Percentiles rank a stretch among this genome's conserved stretches.
Evolutionary conservation across 2,797 vertebrate genomes (phyloP).

Genomic region (Pogonophryne albipinna): DNA sequence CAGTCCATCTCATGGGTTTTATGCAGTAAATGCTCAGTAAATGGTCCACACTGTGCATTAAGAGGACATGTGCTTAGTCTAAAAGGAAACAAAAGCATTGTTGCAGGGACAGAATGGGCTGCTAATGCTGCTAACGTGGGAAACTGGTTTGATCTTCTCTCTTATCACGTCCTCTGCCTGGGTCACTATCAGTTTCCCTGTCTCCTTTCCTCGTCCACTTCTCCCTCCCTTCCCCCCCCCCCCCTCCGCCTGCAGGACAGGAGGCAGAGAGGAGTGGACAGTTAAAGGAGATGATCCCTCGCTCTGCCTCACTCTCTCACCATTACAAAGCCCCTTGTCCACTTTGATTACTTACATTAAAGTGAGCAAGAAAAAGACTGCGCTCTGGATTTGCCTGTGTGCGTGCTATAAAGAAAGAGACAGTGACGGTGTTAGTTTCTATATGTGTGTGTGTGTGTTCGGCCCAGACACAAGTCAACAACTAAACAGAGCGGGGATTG

Average conservation of each 20-base stretch:
- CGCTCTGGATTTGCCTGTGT: conserved; percentile 54
- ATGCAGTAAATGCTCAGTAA: conserved; percentile 46
- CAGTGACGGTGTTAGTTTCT: conserved; percentile 31
- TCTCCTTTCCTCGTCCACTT: conserved; percentile 21
- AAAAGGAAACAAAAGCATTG: conserved; percentile 36
- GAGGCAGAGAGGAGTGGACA: conserved; percentile 74
- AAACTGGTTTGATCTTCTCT: conserved; percentile 42
- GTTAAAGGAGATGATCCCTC: conserved; percentile 76
- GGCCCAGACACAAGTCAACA: conserved; percentile 72
- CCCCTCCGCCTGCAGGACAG: conserved; percentile 63
- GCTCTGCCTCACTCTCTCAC: conserved; percentile 26
- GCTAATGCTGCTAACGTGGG: conserved; percentile 38
- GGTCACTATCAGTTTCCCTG: conserved; percentile 51
- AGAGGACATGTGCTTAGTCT: conserved; percentile 30
- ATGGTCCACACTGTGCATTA: conserved; percentile 35
- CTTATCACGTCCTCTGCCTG: conserved; percentile 35
- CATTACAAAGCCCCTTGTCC: conserved; percentile 81
- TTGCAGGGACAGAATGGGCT: conserved; percentile 9
- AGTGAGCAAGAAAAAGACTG: conserved; percentile 79
- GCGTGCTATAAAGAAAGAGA: conserved; percentile 39
- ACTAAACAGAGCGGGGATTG: conserved; percentile 75
- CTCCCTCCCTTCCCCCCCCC: conserved; percentile 34
- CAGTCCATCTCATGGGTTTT: conserved; percentile 49
- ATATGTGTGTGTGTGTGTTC: conserved; percentile 17
- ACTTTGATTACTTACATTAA: conserved; percentile 85